A percentile compares a stretch with the other conserved stretches of the same genome.
Conservation (phyloP, 2,113 vertebrate genomes). For the Sakesphorus luctuosus region DNA sequence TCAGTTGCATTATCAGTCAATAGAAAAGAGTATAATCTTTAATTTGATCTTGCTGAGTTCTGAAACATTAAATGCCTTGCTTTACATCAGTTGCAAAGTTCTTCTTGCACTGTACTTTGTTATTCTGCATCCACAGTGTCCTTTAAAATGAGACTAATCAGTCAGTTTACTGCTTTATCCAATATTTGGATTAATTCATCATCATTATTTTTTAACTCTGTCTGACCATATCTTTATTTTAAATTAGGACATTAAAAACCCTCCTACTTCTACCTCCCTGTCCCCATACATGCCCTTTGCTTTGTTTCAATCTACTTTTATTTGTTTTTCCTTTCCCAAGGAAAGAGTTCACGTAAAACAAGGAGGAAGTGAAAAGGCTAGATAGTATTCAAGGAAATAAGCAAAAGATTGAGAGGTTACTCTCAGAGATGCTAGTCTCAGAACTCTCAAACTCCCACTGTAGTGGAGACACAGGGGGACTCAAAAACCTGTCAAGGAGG, state of each 20-base stretch:
- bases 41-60: neutral
- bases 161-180: neutral
- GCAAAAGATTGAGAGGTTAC: neutral
- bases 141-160: neutral
- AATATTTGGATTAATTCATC: neutral
- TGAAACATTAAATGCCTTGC: neutral
- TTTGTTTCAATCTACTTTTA: neutral
- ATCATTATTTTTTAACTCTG: neutral
- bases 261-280: accelerated
- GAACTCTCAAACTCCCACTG: neutral
- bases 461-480: too few relatives aligned
- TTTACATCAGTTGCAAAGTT: neutral
- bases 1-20: neutral
- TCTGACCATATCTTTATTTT: neutral
- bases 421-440: neutral
- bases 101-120: neutral
- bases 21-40: neutral
- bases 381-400: neutral
- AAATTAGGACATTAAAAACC: neutral
- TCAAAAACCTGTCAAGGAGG: neutral
- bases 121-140: neutral
- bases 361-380: neutral
- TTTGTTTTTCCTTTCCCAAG: neutral
- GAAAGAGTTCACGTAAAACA: neutral
- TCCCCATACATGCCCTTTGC: neutral